Evolutionary conservation across 2,888 invertebrate genomes (phyloP), one percentile per base, ranked within the genome.

Genomic region (Leptopterna dolabrata): DNA sequence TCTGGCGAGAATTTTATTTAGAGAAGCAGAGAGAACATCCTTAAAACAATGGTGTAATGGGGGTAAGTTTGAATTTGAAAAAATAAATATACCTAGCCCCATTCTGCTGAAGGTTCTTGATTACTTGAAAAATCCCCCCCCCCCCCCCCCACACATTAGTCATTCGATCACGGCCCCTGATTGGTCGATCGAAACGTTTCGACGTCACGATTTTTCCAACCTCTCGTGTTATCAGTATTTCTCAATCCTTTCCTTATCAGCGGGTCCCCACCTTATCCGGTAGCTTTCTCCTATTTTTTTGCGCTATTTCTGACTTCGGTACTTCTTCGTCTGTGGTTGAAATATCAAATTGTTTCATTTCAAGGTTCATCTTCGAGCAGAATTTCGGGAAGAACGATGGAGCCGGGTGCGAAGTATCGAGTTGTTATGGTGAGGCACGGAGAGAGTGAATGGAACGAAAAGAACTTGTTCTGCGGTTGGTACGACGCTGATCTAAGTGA

Each of bases 361-460:
- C 73, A 16, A 73, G 30, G 41, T 73, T 36, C 71, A 13, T 24
- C 13, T 14, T 14, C 30, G 2, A 4, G 16, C 36, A 78, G 24
- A 45, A 43, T 9, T 30, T n/a, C 16, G n/a, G 76, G 76, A 14
- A 2, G 6, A 16, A 29, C 29, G 11, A 86, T 86, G 86, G 78
- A 76, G 41, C 41, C 76, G 19, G 86, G 86, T 3, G 78, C 90
- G 55, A 91, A 91, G 86, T 91, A 94, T 90, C 93, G 93, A 90
- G 94, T 95, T 93, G 95, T 95, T 86, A 95, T 95, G 95, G 93
- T 95, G 88, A 94, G 95, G 88, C 95, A 95, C 90, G 95, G 95
- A 86, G 95, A 95, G 92, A 95, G 95, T 91, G 95, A 95, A 91
- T 95, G 95, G 94, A 95, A 95, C 90, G 93, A 95, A 91, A 93